Evolutionary conservation across 2,888 invertebrate species (phyloP), one percentile per base, ranked within the genome.

Genomic region (Pharmacophagus antenor): DNA sequence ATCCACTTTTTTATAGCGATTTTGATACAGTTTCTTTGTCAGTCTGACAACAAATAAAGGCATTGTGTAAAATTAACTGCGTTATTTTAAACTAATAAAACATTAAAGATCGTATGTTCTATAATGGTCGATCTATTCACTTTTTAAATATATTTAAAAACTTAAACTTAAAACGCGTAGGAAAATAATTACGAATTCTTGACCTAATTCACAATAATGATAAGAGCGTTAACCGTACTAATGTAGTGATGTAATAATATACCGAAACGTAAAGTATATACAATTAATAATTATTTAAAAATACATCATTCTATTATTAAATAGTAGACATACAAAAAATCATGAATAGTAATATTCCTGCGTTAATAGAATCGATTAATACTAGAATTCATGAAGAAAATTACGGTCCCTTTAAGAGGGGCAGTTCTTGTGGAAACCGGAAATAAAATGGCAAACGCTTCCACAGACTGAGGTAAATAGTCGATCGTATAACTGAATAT

Each of bases 111-210:
- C 23, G 7, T 7, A 25, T 25, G 23, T 37, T 1, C 1, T 6
- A 27, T 27, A 27, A 27, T 27, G 27, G 8, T 6, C n/a, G 5
- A 37, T n/a, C 15, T 2, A 1, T 37, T 37, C n/a, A 37, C n/a
- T 1, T 15, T 37, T 37, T 37, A n/a, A 5, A 37, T 37, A 6
- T 37, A 37, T n/a, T 37, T 5, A 37, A 5, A 37, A 37, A 37
- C 37, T 2, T 27, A 10, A 5, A n/a, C n/a, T 37, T 1, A 3
- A 37, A 5, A 15, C n/a, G 15, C 10, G 77, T 69, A 59, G 44
- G 2, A 10, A 41, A 52, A 15, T n/a, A n/a, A n/a, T n/a, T 37
- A n/a, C n/a, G n/a, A 37, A 37, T n/a, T n/a, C 37, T 37, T 37
- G 37, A 37, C 37, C 37, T 37, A n/a, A 37, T n/a, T 37, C 15